Evolutionary conservation across 53 echinoderm and acorn worm species (phyloP).

Genomic region (Paelopatides confundens): DNA sequence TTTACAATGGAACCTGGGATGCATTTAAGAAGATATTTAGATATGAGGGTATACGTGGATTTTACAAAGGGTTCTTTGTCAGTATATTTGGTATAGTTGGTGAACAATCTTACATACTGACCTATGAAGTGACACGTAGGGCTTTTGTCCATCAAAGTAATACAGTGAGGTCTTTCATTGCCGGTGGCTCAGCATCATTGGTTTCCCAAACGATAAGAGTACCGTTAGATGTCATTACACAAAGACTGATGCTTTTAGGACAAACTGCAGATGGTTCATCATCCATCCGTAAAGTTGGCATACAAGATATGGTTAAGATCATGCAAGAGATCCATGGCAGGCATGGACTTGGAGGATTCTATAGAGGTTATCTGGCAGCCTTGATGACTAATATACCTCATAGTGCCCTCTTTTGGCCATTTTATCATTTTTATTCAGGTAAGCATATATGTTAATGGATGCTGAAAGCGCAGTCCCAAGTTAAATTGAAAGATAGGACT

Average conservation of each 20-base stretch:
- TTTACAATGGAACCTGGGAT: slow-evolving; percentile 91
- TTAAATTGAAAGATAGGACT: too few relatives aligned
- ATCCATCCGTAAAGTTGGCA: slow-evolving; percentile 62
- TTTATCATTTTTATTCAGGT: slow-evolving; percentile 99
- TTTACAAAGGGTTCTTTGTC: slow-evolving; percentile 94
- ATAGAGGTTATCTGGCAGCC: slow-evolving; percentile 89
- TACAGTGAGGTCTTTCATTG: slow-evolving; percentile 82
- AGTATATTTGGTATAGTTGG: slow-evolving; percentile 79
- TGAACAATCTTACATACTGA: slow-evolving; percentile 92
- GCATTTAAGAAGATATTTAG: slow-evolving; percentile 88
- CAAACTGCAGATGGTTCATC: slow-evolving; percentile 67
- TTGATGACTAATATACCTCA: slow-evolving; percentile 96
- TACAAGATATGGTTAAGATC: slow-evolving; percentile 72
- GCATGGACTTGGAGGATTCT: slow-evolving; percentile 88
- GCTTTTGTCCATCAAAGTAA: slow-evolving; percentile 71
- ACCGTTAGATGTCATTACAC: slow-evolving; percentile 92
- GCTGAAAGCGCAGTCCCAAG: too few relatives aligned
- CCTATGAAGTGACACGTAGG: slow-evolving; percentile 83
- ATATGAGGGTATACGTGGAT: slow-evolving; percentile 90
- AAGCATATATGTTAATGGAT: neutral
- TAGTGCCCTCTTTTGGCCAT: slow-evolving; percentile 98
- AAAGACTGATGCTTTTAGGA: slow-evolving; percentile 90
- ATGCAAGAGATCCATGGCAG: slow-evolving; percentile 59
- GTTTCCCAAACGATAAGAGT: slow-evolving; percentile 93
- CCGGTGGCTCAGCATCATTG: slow-evolving; percentile 90